Percentiles rank a stretch among this genome's conserved stretches.
These are phyloP conservation scores for Isotomurus palustris DNA, from an alignment of 2,888 invertebrate species.

Conservation along the genomic window DNA sequence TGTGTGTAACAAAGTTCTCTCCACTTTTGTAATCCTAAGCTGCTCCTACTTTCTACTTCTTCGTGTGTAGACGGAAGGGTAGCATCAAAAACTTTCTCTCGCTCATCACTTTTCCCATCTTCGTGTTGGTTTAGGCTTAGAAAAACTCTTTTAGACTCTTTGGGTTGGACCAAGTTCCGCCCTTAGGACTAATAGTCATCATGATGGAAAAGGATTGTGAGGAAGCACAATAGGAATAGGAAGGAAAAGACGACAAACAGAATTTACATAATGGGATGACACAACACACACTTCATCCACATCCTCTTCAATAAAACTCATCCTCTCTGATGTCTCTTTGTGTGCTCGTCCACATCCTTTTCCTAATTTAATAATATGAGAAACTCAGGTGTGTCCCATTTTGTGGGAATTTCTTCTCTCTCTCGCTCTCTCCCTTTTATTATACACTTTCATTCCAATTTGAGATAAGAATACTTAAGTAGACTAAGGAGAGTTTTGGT, in stretches of 20 bases:
- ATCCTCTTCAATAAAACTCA: slow-evolving; percentile 12
- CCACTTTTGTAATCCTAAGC: too few relatives aligned
- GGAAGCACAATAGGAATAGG: not conserved
- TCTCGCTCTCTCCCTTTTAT: slow-evolving; percentile 5
- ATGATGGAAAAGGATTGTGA: not conserved
- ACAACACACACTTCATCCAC: too few relatives aligned
- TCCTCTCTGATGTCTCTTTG: slow-evolving; percentile 8
- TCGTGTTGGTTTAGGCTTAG: not conserved
- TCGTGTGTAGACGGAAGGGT: too few relatives aligned
- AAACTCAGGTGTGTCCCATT: too few relatives aligned
- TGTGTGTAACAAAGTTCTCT: too few relatives aligned
- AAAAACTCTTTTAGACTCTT: not conserved
- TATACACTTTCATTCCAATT: slow-evolving; percentile 1
- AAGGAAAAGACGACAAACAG: slow-evolving; percentile 6
- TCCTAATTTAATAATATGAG: too few relatives aligned
- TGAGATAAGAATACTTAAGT: too few relatives aligned
- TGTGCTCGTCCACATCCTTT: slow-evolving; percentile 14
- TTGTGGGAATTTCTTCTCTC: slow-evolving; percentile 11
- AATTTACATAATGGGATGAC: slow-evolving; percentile 17
- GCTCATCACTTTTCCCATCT: not conserved
- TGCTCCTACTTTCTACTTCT: too few relatives aligned
- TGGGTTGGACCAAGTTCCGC: slow-evolving; percentile 1
- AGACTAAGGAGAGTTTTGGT: too few relatives aligned
- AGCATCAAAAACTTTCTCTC: too few relatives aligned
- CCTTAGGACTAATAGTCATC: slow-evolving; percentile 1